Conservation (phyloP, 2,797 vertebrate genomes). For the Tauraco hartlaubi region DNA sequence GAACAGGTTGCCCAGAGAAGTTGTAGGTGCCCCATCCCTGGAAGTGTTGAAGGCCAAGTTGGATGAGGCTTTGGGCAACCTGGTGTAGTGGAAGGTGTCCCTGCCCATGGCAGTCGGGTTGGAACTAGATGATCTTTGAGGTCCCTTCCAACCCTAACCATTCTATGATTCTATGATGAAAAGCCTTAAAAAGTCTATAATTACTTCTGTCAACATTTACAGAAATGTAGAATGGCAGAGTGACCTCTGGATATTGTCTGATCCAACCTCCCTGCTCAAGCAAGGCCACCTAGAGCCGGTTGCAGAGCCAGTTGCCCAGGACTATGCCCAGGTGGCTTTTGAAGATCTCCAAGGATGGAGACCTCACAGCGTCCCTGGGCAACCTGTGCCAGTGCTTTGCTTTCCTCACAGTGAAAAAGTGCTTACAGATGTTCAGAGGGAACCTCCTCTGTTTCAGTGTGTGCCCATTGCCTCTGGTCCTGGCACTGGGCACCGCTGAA, state of each 20-base stretch:
- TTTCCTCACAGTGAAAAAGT: background rate
- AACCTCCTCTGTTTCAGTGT: background rate
- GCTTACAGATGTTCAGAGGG: background rate
- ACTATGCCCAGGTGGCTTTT: background rate
- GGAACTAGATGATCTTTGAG: too few relatives aligned
- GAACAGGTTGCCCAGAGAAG: too few relatives aligned
- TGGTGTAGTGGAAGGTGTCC: too few relatives aligned
- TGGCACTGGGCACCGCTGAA: background rate
- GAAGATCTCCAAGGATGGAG: background rate
- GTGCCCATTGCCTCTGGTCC: background rate
- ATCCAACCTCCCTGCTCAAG: rapidly evolving
- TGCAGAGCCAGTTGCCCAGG: background rate
- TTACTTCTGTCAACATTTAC: background rate
- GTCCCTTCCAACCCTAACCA: too few relatives aligned
- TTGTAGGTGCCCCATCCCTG: too few relatives aligned
- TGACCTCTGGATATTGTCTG: background rate
- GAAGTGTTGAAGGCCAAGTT: too few relatives aligned
- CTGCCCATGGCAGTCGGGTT: too few relatives aligned
- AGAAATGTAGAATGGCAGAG: background rate
- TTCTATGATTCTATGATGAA: background rate
- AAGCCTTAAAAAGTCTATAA: background rate
- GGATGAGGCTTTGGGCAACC: too few relatives aligned
- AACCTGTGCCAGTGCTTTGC: background rate
- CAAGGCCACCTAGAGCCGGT: background rate
- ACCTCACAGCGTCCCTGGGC: background rate